Conservation (phyloP, 2,113 vertebrate species). For the Hippocampus guttulatus region DNA sequence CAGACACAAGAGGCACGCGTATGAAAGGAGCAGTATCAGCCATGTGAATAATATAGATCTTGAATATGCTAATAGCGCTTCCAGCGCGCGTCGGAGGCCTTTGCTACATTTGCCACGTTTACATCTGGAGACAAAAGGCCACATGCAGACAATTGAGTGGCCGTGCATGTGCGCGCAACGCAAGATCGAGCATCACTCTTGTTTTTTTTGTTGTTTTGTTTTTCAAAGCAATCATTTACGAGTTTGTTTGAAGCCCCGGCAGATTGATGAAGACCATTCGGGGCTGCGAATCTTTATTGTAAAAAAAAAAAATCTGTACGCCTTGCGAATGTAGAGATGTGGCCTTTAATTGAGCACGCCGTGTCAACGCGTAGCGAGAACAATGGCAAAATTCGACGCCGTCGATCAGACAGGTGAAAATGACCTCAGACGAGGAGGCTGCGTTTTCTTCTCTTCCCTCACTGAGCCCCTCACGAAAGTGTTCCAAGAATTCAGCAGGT, state of each 20-base stretch:
- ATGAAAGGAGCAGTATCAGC: conserved; percentile 69
- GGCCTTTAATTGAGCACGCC: conserved; percentile 35
- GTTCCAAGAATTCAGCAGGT: conserved; percentile 28
- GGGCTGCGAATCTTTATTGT: conserved; percentile 56
- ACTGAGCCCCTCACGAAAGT: neutral
- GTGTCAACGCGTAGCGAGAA: conserved; percentile 23
- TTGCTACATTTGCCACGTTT: conserved; percentile 50
- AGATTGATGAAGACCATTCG: conserved; percentile 44
- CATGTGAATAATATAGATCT: conserved; percentile 75
- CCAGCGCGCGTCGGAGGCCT: conserved; percentile 56
- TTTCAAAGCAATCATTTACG: conserved; percentile 46
- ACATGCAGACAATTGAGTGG: conserved; percentile 38
- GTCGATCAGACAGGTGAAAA: conserved; percentile 26
- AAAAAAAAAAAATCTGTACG: conserved; percentile 29
- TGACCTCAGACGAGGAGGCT: neutral
- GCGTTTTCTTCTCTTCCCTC: neutral
- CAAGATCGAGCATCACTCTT: conserved; percentile 12
- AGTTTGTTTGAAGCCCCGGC: conserved; percentile 55
- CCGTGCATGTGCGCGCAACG: conserved; percentile 23
- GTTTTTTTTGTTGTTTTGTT: conserved; percentile 11
- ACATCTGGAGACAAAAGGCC: conserved; percentile 60
- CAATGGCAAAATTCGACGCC: conserved; percentile 13
- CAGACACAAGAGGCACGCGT: conserved; percentile 62
- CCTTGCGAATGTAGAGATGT: conserved; percentile 16
- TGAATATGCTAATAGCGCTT: conserved; percentile 74